Conservation (phyloP, 2,888 invertebrate genomes). For the Pheosia tremula region DNA sequence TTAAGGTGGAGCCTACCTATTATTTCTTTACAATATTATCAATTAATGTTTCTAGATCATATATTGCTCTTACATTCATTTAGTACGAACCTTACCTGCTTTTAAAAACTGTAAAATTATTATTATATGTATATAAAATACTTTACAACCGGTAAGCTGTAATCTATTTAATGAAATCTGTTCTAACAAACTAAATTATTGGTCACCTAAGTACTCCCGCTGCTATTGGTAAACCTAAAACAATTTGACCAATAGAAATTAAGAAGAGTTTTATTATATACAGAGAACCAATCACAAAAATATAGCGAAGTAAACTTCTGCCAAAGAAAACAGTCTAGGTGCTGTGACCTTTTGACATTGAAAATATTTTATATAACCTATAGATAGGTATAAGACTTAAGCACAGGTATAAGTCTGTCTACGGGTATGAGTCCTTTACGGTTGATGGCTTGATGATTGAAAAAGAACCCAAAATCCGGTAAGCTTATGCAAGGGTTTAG, state of each 20-base stretch:
- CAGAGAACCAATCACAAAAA: neutral
- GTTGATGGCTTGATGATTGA: too few species aligned
- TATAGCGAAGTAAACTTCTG: neutral
- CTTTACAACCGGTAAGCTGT: neutral
- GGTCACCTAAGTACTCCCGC: neutral
- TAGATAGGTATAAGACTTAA: too few species aligned
- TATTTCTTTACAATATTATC: too few species aligned
- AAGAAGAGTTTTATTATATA: neutral
- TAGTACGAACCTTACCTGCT: too few species aligned
- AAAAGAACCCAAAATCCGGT: too few species aligned
- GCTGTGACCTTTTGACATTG: slow-evolving; percentile 40
- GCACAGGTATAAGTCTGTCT: neutral
- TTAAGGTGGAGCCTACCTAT: too few species aligned
- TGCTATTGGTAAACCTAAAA: neutral
- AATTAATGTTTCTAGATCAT: too few species aligned
- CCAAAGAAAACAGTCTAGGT: slow-evolving; percentile 15
- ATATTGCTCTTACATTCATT: too few species aligned
- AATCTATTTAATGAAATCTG: neutral
- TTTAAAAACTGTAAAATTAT: neutral
- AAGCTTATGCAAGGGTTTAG: too few species aligned
- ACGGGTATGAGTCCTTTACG: neutral
- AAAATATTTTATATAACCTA: neutral
- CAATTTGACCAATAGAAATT: neutral
- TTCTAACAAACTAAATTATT: neutral
- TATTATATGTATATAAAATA: neutral